Evolutionary conservation across 2,888 invertebrate species (phyloP).

Genomic region (Drosophila kambysellisi): DNA sequence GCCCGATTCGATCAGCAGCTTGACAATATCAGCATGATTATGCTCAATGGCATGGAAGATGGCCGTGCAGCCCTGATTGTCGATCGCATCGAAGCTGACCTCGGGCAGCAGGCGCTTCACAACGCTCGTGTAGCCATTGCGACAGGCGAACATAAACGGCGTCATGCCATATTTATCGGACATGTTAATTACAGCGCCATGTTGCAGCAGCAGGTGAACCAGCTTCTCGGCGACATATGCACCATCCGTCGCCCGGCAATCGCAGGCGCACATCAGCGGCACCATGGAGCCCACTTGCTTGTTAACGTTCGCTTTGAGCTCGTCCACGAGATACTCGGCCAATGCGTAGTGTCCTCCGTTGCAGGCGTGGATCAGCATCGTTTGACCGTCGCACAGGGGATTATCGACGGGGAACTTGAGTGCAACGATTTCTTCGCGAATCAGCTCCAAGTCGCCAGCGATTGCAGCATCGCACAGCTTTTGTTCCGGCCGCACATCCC

Average conservation of each 20-base stretch:
- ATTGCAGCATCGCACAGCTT: constrained; percentile 65
- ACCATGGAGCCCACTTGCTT: constrained; percentile 78
- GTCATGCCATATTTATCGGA: constrained; percentile 83
- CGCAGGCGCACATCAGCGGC: constrained; percentile 82
- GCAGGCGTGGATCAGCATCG: constrained; percentile 77
- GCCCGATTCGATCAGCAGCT: constrained; percentile 79
- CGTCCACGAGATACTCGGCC: constrained; percentile 73
- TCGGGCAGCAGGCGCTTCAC: constrained; percentile 75
- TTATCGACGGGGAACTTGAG: constrained; percentile 61
- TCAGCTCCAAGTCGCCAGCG: constrained; percentile 62
- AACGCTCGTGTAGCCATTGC: constrained; percentile 74
- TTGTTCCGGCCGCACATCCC: constrained; percentile 48
- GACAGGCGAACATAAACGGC: constrained; percentile 84
- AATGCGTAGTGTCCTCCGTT: constrained; percentile 73
- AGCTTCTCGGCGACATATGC: constrained; percentile 62
- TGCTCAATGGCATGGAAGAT: constrained; percentile 84
- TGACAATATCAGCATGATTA: constrained; percentile 81
- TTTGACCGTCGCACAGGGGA: constrained; percentile 60
- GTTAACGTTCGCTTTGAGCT: constrained; percentile 77
- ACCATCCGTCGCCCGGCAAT: constrained; percentile 58
- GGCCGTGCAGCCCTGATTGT: constrained; percentile 83
- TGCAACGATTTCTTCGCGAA: constrained; percentile 65
- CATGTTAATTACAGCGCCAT: constrained; percentile 81
- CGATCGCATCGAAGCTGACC: constrained; percentile 81
- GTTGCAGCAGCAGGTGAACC: constrained; percentile 70